phyloP scores from a whole-genome alignment of 2,797 vertebrate genomes.

The Helicolenus hilgendorfi region DNA sequence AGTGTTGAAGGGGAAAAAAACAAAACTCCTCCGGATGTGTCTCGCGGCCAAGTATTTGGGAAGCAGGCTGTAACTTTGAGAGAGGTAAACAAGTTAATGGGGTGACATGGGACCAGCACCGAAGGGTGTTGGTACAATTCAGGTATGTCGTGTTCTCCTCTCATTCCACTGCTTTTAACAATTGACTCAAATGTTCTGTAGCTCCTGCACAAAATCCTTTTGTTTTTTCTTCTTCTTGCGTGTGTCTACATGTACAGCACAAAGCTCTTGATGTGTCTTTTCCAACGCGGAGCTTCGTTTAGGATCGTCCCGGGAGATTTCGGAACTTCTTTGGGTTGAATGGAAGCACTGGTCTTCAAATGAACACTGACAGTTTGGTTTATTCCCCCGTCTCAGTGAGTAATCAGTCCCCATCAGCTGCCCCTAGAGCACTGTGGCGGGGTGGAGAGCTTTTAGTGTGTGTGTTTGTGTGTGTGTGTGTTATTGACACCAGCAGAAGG shows the following conservation, averaged over 20 bases:
- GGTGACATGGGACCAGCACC: conserved; percentile 35
- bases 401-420: conserved; percentile 79
- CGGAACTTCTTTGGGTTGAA: conserved; percentile 13
- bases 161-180: conserved; percentile 14
- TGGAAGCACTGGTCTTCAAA: conserved; percentile 48
- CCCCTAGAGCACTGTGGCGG: conserved; percentile 23
- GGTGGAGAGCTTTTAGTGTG: conserved; percentile 29
- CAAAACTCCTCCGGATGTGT: background rate
- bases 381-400: conserved; percentile 49
- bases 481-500: conserved; percentile 75
- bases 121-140: conserved; percentile 14
- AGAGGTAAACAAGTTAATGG: conserved; percentile 66
- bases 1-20: conserved; percentile 7
- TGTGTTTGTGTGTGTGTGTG: conserved; percentile 3
- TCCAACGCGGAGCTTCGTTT: background rate
- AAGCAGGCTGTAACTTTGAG: conserved; percentile 24
- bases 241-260: background rate
- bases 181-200: conserved; percentile 8
- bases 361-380: conserved; percentile 63
- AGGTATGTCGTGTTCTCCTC: conserved; percentile 25
- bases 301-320: conserved; percentile 14
- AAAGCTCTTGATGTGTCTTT: conserved; percentile 13
- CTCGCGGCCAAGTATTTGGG: conserved; percentile 24
- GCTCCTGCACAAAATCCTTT: background rate
- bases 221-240: background rate